Percentiles rank a stretch among this genome's conserved stretches.
Evolutionary conservation across 2,888 invertebrate species (phyloP).

Genomic region (Leptura quadrifasciata): DNA sequence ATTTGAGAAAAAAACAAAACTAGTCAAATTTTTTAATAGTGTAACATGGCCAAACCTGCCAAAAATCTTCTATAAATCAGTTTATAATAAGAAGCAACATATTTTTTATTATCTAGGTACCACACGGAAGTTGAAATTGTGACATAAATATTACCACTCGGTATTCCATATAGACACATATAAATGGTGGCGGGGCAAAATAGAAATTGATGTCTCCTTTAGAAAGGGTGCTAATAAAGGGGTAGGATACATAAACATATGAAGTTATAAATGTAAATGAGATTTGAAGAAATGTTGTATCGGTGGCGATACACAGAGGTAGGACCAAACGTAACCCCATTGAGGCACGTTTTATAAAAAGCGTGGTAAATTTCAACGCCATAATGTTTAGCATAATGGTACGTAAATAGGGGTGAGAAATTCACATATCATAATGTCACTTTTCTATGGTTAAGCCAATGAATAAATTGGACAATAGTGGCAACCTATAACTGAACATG

Average conservation of each 20-base stretch:
- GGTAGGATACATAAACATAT: constrained; percentile 51
- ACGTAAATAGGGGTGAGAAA: constrained; percentile 58
- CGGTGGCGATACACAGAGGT: constrained; percentile 27
- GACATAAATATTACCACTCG: background rate
- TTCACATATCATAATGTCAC: constrained; percentile 51
- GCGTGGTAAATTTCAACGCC: constrained; percentile 59
- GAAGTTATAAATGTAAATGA: constrained; percentile 49
- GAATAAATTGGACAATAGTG: constrained; percentile 47
- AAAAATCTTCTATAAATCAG: too few relatives aligned
- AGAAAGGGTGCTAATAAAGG: constrained; percentile 52
- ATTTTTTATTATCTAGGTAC: too few relatives aligned
- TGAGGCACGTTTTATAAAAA: constrained; percentile 52
- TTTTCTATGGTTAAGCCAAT: constrained; percentile 56
- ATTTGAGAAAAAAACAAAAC: too few relatives aligned
- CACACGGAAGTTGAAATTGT: too few relatives aligned
- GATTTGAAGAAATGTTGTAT: constrained; percentile 7
- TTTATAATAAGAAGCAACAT: too few relatives aligned
- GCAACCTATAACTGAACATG: constrained; percentile 4
- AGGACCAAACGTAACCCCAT: constrained; percentile 27
- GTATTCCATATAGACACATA: background rate
- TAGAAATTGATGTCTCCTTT: constrained; percentile 40
- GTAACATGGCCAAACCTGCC: too few relatives aligned
- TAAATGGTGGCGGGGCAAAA: background rate
- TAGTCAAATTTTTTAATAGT: too few relatives aligned
- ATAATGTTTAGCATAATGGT: constrained; percentile 58